Base-by-base conservation (phyloP, 2,113 vertebrate genomes). In the Crotalus helleri region DNA sequence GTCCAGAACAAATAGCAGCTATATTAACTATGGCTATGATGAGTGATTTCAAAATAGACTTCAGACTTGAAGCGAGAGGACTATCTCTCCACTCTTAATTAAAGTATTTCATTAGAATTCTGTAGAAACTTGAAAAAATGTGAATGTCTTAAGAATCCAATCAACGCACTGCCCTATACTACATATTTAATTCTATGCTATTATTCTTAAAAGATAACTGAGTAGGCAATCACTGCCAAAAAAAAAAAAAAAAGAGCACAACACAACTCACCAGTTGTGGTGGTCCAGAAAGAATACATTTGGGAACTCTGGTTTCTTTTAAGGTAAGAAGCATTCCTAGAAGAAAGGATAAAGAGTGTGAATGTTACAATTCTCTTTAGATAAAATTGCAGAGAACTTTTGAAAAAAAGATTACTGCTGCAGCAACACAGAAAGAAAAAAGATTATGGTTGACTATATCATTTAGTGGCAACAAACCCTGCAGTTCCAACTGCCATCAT, bases 291-390 rank as follows among this genome's bases (percentile, higher is more conserved):
- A 99, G 97, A 5, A 98, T 98, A 81, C 98, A 99, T 89, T 98
- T 97, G 0, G 98, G 98, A 19, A 99, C 98, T 0, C 98, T 98
- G 0, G 97, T 98, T 97, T 99, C 98, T 96, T 98, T 98, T 90
- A 99, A 88, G 0, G 98, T 99, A 81, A 99, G 95, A 46, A 99
- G 98, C 98, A 99, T 98, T 74, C 98, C 98, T 99, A 94, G 15
- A 94, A 59, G 44, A 64, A 11, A 88, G n/a, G 55, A 91, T 44
- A 81, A 81, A 74, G 23, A 87, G 3, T 7, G 39, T 54, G 51
- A 29, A 4, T 58, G 44, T 54, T 33, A 91, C 58, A 91, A 59
- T 13, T 33, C 5, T 26, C 12, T 90, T 49, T 49, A 89, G 49
- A 1, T 59, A 39, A 87, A 58, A 49, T 46, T 54, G 58, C 54